Percentiles rank a stretch among this genome's conserved stretches.
Evolutionary conservation across 2,113 vertebrate genomes (phyloP).

Genomic region (Ovis canadensis): DNA sequence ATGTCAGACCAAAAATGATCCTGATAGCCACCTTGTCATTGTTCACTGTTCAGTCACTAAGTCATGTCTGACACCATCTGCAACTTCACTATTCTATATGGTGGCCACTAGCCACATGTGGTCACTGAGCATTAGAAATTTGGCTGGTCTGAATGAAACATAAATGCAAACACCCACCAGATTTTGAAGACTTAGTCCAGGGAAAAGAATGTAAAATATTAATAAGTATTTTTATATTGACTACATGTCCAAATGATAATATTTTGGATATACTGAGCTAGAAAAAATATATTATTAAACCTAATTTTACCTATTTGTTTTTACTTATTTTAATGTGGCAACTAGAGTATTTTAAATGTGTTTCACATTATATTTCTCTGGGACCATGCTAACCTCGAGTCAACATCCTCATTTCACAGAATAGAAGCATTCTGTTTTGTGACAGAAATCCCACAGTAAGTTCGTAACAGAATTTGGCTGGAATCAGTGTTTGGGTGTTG

Average conservation of each 20-base stretch:
- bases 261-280: background rate
- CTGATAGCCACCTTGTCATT: background rate
- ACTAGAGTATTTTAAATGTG: background rate
- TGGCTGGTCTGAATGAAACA: rapidly evolving
- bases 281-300: background rate
- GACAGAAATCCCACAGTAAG: background rate
- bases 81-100: rapidly evolving
- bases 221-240: background rate
- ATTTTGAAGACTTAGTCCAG: background rate
- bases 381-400: background rate
- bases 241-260: background rate
- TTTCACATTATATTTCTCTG: background rate
- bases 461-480: background rate
- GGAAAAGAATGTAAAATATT: background rate
- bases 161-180: background rate
- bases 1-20: background rate
- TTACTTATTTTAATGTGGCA: background rate
- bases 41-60: background rate
- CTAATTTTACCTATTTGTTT: background rate
- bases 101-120: background rate
- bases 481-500: too few species aligned
- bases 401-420: background rate
- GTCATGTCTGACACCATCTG: background rate
- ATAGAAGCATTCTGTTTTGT: background rate
- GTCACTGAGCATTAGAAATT: background rate